Evolutionary conservation across 2,113 vertebrate species (phyloP), one percentile per base, ranked within the genome.

Genomic region (Psephotus haematonotus): DNA sequence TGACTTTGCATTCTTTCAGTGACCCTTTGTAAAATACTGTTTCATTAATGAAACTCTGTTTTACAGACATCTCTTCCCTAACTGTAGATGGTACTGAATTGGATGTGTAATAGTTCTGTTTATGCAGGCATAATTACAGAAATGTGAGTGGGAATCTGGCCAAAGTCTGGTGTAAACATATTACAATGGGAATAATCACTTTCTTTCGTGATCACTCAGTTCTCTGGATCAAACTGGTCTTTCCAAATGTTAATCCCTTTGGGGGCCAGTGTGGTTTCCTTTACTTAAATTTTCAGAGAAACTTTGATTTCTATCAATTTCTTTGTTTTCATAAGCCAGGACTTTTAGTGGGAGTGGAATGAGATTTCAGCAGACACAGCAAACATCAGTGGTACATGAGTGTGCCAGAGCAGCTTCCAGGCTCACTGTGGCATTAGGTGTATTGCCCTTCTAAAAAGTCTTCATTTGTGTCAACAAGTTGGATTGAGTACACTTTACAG

Each of bases 91-190:
- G 43, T 89, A 82, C 18, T 23, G 68, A 86, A 85, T 89, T 19
- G 31, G 49, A 71, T 70, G 41, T 91, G 46, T 75, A 86, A 92
- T 89, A 59, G n/a, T 63, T 94, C 46, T 87, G 87, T 94, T 82
- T 93, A 87, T 86, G 92, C 20, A 94, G 64, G 29, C 77, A 46
- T 90, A 97, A 94, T 95, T 94, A 92, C 90, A 95, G 77, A 93
- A 95, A 87, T 55, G 49, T 74, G 81, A 82, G 65, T 9, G 11
- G 77, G 92, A 92, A 74, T 80, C 31, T 59, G 47, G 90, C 94
- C 93, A 91, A 93, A 94, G 90, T 85, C 63, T 95, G 84, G 52
- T 90, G 72, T 96, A 95, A 96, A 96, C 86, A 78, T 60, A 43
- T 68, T 95, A 82, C 35, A 82, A 2, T 53, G 83, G 50, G 68